phyloP scores from a whole-genome alignment of 2,888 invertebrate genomes.

The Thalpophila matura region DNA sequence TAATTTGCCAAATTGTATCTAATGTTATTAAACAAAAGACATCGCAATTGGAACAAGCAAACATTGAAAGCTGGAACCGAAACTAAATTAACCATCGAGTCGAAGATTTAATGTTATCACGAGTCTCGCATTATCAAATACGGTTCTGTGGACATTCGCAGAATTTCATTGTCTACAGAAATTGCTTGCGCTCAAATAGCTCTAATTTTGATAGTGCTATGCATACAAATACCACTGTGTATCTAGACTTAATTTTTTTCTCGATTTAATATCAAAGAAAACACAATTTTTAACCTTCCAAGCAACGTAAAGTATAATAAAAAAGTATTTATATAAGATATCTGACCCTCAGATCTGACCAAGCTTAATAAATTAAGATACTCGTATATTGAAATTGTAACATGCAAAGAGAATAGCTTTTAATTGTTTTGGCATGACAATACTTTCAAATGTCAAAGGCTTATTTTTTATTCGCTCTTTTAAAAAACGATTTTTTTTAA shows the following conservation, averaged over 20 bases:
- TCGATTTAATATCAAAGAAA: conserved; percentile 1
- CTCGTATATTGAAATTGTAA: too few relatives aligned
- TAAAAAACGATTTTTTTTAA: too few relatives aligned
- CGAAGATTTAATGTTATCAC: conserved; percentile 39
- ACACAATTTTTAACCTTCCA: too few relatives aligned
- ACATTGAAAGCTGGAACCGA: conserved; percentile 13
- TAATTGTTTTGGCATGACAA: too few relatives aligned
- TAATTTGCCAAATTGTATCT: not conserved
- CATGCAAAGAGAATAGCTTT: too few relatives aligned
- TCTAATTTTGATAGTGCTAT: conserved; percentile 30
- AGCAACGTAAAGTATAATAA: too few relatives aligned
- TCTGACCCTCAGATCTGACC: too few relatives aligned
- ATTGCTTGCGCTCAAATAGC: conserved; percentile 23
- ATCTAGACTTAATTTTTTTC: conserved; percentile 10
- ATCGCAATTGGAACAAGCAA: conserved; percentile 24
- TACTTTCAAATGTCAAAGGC: too few relatives aligned
- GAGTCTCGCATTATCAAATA: conserved; percentile 35
- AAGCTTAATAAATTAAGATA: too few relatives aligned
- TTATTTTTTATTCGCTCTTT: too few relatives aligned
- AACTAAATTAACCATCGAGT: conserved; percentile 42
- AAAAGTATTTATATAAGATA: too few relatives aligned
- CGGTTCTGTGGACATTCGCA: conserved; percentile 24
- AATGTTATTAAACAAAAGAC: conserved; percentile 12
- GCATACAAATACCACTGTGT: conserved; percentile 44
- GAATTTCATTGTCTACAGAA: conserved; percentile 46